Conservation (phyloP, 2,888 invertebrate species). For the Camponotus fellah region DNA sequence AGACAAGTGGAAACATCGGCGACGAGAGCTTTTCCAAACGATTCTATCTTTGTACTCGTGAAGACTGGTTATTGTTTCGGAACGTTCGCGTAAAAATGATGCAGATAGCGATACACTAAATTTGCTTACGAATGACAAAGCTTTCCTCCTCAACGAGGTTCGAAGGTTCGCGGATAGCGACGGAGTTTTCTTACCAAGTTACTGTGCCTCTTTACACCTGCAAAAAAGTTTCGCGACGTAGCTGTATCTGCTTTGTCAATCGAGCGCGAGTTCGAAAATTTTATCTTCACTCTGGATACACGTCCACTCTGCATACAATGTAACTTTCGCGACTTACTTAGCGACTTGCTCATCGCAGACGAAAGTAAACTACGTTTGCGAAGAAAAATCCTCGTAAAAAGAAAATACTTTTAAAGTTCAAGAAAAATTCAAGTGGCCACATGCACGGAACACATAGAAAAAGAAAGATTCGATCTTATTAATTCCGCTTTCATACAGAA, state of each 20-base stretch:
- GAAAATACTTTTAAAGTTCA: neutral
- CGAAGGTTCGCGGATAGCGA: constrained; percentile 40
- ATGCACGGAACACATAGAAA: neutral
- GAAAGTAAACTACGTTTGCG: neutral
- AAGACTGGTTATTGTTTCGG: constrained; percentile 57
- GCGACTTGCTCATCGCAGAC: constrained; percentile 11
- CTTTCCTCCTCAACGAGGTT: constrained; percentile 5
- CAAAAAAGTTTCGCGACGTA: constrained; percentile 57
- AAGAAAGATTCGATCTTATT: constrained; percentile 13
- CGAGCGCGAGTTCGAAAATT: constrained; percentile 46
- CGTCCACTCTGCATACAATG: constrained; percentile 25
- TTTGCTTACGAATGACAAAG: constrained; percentile 32
- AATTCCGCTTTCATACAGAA: neutral
- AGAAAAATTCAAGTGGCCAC: constrained; percentile 1
- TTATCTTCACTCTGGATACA: neutral
- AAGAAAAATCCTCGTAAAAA: constrained; percentile 1
- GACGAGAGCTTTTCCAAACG: constrained; percentile 50
- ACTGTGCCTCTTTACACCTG: constrained; percentile 40
- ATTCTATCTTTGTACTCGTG: constrained; percentile 52
- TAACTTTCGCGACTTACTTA: constrained; percentile 37
- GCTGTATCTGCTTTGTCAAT: constrained; percentile 51
- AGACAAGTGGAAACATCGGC: constrained; percentile 40
- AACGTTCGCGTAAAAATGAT: constrained; percentile 24
- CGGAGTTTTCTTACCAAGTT: constrained; percentile 27
- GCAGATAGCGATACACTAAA: constrained; percentile 14